Evolutionary conservation across 2,113 vertebrate species (phyloP), one percentile per base, ranked within the genome.

Genomic region (Dasyurus viverrinus): DNA sequence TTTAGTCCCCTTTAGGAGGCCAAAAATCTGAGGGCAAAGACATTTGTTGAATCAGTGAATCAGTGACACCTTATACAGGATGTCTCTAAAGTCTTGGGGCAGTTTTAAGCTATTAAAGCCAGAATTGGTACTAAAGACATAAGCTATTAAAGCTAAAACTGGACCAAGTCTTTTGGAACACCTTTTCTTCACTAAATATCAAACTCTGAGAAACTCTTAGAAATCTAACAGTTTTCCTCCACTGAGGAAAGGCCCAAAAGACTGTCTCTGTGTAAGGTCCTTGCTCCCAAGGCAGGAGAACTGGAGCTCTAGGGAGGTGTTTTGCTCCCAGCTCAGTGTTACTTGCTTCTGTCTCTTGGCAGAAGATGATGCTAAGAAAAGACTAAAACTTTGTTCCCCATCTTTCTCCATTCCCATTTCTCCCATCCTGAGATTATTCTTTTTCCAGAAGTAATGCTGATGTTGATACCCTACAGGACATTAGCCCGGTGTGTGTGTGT

Each of bases 1-100:
- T 95, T 96, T 98, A 90, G 95, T 92, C 50, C 99, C 99, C 93
- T 97, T 97, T 97, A 99, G 96, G 94, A 98, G 90, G 4, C 99
- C 99, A 36, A 99, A 99, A 30, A 98, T 97, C 99, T 99, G 60
- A 90, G 97, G 96, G 89, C 95, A 92, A 54, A 94, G 60, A 96
- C 52, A 46, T 14, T 0, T 46, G 0, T 52, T 12, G 89, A 95
- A 95, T 92, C 4, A 48, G 5, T 2, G n/a, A 84, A 84, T 84
- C 68, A 84, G 68, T 2, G 68, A 11, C n/a, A 84, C 68, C n/a
- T 84, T 84, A 84, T 3, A 84, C 3, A 19, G 36, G 5, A 2
- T 76, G 16, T 76, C 14, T 16, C 60, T 16, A 76, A 76, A 76
- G 6, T 76, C 60, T n/a, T 76, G 6, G 30, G n/a, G 60, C 7